Evolutionary conservation across 2,888 invertebrate genomes (phyloP).

Genomic region (Bombyx huttoni): DNA sequence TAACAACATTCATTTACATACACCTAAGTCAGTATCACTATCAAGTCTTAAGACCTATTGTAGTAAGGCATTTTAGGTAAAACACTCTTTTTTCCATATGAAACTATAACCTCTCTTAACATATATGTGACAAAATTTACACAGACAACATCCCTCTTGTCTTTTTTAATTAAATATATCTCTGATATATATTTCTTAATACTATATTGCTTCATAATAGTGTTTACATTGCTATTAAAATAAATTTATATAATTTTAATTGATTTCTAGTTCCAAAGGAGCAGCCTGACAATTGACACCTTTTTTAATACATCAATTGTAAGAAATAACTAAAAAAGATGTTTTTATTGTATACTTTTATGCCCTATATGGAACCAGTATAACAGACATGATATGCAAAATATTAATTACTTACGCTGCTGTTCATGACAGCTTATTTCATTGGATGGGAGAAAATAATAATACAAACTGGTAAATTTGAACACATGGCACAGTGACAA

Average conservation of each 20-base stretch:
- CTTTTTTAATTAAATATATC: constrained; percentile 30
- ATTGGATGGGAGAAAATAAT: neutral
- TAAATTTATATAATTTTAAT: constrained; percentile 47
- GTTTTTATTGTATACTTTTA: neutral
- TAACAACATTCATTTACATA: constrained; percentile 49
- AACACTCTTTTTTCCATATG: constrained; percentile 58
- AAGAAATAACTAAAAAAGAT: neutral
- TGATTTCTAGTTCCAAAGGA: constrained; percentile 41
- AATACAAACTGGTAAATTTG: neutral
- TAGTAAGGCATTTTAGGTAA: constrained; percentile 71
- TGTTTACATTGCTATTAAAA: constrained; percentile 39
- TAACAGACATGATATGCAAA: neutral
- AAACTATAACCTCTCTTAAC: constrained; percentile 67
- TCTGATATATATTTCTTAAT: constrained; percentile 31
- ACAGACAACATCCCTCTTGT: constrained; percentile 35
- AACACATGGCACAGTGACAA: neutral
- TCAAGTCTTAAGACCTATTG: constrained; percentile 66
- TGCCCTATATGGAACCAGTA: neutral
- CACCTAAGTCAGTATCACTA: constrained; percentile 67
- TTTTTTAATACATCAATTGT: constrained; percentile 9
- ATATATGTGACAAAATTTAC: constrained; percentile 54
- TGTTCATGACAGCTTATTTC: too few relatives aligned
- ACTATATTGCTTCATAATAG: constrained; percentile 52
- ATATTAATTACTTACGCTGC: neutral
- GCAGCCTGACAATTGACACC: constrained; percentile 61